Conservation (phyloP, 2,113 vertebrate genomes). For the Sinocyclocheilus maitianheensis region DNA sequence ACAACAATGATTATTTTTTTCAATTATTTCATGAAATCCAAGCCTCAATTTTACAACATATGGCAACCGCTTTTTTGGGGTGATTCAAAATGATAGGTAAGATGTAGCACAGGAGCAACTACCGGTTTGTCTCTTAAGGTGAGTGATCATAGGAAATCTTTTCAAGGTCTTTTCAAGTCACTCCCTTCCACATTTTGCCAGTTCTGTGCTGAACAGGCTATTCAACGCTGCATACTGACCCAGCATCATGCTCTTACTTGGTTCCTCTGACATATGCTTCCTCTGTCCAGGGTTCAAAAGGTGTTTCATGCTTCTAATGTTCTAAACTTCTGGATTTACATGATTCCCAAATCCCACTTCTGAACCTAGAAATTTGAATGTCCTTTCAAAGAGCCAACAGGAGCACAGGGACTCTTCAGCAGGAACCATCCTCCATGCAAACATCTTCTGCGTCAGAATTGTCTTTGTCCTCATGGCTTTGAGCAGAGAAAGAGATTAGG, state of each 20-base stretch:
- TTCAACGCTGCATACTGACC: not conserved
- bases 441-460: not conserved
- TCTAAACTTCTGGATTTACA: not conserved
- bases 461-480: not conserved
- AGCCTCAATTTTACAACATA: not conserved
- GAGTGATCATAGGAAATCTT: not conserved
- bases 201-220: not conserved
- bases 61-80: not conserved
- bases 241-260: not conserved
- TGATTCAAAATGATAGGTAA: not conserved
- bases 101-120: not conserved
- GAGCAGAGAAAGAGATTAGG: not conserved
- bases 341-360: not conserved
- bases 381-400: not conserved
- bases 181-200: not conserved
- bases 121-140: not conserved
- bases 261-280: too few species aligned
- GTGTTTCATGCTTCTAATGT: not conserved
- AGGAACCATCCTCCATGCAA: not conserved
- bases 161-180: not conserved
- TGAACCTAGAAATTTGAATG: not conserved
- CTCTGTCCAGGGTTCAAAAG: not conserved
- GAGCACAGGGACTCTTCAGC: not conserved
- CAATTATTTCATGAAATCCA: not conserved
- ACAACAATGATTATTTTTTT: not conserved